Conservation (phyloP, 2,888 invertebrate genomes). For the Microctonus hyperodae region DNA sequence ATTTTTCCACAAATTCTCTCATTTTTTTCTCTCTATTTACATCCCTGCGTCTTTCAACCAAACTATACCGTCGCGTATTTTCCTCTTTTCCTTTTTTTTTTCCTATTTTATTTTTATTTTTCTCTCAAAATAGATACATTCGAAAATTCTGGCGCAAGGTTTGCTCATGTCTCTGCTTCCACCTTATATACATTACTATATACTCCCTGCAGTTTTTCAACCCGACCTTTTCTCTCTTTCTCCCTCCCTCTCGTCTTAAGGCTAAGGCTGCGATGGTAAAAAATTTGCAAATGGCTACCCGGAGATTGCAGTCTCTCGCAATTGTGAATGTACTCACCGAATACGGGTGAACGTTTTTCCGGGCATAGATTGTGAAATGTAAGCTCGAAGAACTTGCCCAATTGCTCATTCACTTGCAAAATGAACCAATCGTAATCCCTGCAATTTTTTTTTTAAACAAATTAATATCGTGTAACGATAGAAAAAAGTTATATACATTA, state of each 20-base stretch:
- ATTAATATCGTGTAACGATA: too few species aligned
- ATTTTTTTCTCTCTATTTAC: not conserved
- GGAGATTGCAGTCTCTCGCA: conserved; percentile 10
- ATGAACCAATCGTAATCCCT: conserved; percentile 83
- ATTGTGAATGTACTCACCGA: conserved; percentile 68
- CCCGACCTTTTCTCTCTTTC: too few species aligned
- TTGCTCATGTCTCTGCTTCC: not conserved
- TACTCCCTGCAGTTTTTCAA: not conserved
- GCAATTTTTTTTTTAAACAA: too few species aligned
- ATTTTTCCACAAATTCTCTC: conserved; percentile 22
- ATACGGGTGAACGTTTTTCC: conserved; percentile 73
- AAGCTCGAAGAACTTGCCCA: conserved; percentile 81
- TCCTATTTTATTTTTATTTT: too few species aligned
- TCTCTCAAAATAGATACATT: conserved; percentile 22
- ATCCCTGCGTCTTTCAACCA: too few species aligned
- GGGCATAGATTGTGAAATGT: conserved; percentile 83
- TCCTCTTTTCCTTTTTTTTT: too few species aligned
- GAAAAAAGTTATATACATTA: not conserved
- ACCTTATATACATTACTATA: not conserved
- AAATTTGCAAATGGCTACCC: conserved; percentile 7
- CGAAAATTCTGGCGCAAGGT: conserved; percentile 11
- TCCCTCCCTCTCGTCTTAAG: not conserved
- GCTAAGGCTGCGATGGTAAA: not conserved
- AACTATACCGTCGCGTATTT: too few species aligned
- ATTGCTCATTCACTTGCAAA: conserved; percentile 73